Base-by-base conservation (phyloP, 2,888 invertebrate species). In the Theretra japonica region DNA sequence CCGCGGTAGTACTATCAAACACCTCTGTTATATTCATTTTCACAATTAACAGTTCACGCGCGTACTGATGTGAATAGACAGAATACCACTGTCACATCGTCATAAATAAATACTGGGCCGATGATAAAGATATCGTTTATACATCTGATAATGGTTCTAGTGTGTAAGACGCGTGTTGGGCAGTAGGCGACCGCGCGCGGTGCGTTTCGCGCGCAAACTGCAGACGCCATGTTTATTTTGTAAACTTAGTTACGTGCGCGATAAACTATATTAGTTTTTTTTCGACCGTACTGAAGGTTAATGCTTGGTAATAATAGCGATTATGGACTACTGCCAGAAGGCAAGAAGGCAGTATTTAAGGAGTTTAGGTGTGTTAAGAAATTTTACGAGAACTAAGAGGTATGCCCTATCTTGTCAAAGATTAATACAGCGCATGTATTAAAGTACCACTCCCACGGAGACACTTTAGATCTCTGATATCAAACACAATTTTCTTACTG, bases 141-240 rank as follows among this genome's bases (percentile, higher is more conserved):
- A 82, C 82, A 90, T 89, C 87, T 79, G 86, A 85, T 89, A 89
- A 86, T 77, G 75, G 78, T 75, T 77, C 74, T 21, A 62, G 62
- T 21, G 79, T 74, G 74, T 76, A 77, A 72, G 70, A 75, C 72
- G 74, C 41, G 69, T 8, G 77, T 72, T 72, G 73, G 80, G 79
- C 77, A 80, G 79, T 75, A 81, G 79, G 82, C 90, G 90, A 85
- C 90, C 88, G 85, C 77, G 74, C 89, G 80, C 76, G 48, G 69
- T 75, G 80, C 80, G 75, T 70, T 74, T 73, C 86, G 83, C 83
- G 83, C 73, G 74, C 57, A 70, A 77, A 85, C 85, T 86, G 73
- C 33, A 72, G 48, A 74, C 70, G 73, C 75, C 70, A 78, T 76
- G 74, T 77, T 76, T 76, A 71, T 76, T 79, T 74, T 57, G 77